Conservation (phyloP, 2,797 vertebrate genomes). For the Galaxias olidus region DNA sequence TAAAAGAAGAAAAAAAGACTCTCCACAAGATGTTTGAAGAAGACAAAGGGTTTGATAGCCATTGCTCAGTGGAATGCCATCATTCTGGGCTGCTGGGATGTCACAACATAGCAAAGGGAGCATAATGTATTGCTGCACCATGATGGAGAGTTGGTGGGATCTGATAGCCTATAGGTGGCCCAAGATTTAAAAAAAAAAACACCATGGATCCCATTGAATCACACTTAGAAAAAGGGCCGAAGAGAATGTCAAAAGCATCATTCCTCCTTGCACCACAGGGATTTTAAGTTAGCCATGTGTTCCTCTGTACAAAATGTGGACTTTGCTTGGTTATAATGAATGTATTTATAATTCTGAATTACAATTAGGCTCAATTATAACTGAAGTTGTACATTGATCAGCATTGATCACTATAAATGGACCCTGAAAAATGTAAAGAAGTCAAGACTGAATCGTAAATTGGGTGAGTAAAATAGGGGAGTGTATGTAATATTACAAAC, state of each 20-base stretch:
- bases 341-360: too few relatives aligned
- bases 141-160: neutral
- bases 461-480: too few relatives aligned
- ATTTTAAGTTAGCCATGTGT: too few relatives aligned
- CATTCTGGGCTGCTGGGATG: conserved; percentile 27
- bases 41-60: conserved; percentile 41
- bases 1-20: conserved; percentile 36
- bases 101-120: neutral
- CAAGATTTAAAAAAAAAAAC: neutral
- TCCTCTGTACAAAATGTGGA: too few relatives aligned
- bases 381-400: too few relatives aligned
- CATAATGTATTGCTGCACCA: neutral
- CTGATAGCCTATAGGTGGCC: neutral
- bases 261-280: neutral
- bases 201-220: conserved; percentile 2
- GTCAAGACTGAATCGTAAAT: too few relatives aligned
- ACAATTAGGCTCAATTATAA: too few relatives aligned
- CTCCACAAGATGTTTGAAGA: conserved; percentile 45
- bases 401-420: too few relatives aligned
- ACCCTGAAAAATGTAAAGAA: too few relatives aligned
- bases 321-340: too few relatives aligned
- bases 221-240: neutral
- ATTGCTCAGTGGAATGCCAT: conserved; percentile 47
- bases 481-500: too few relatives aligned
- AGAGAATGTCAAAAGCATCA: neutral